Conservation (phyloP, 2,888 invertebrate species). For the Athalia rosae region DNA sequence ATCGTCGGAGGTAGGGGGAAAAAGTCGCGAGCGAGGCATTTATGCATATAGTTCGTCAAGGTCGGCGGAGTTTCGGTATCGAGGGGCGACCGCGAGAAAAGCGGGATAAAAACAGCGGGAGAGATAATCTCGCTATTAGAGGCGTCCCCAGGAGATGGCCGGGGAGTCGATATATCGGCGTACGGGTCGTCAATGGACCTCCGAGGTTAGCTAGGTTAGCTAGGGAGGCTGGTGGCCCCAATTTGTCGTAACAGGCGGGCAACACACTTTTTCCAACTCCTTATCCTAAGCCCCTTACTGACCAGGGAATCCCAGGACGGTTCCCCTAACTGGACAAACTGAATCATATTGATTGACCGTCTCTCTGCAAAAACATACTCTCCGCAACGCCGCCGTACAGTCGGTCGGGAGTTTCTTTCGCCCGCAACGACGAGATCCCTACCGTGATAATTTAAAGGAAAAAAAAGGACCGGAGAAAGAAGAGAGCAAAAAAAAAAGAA, state of each 20-base stretch:
- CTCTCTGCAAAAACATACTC: slow-evolving; percentile 53
- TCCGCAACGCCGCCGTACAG: too few relatives aligned
- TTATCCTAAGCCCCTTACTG: slow-evolving; percentile 61
- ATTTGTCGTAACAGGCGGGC: slow-evolving; percentile 71
- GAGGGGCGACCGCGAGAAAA: slow-evolving; percentile 42
- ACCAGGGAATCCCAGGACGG: slow-evolving; percentile 47
- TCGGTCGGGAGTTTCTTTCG: neutral
- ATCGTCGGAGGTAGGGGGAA: too few relatives aligned
- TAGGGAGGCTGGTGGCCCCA: slow-evolving; percentile 66
- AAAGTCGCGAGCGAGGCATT: too few relatives aligned
- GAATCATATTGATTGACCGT: slow-evolving; percentile 71
- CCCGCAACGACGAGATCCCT: slow-evolving; percentile 37
- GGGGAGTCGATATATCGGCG: slow-evolving; percentile 67
- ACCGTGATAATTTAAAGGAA: slow-evolving; percentile 28
- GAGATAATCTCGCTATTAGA: slow-evolving; percentile 73
- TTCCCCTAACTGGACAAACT: slow-evolving; percentile 65
- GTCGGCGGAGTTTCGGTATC: slow-evolving; percentile 16
- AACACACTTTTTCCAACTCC: slow-evolving; percentile 61
- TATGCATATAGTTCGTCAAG: slow-evolving; percentile 18
- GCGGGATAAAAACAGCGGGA: slow-evolving; percentile 51
- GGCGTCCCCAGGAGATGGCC: slow-evolving; percentile 69
- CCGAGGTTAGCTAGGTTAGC: slow-evolving; percentile 60
- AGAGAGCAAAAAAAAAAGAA: too few relatives aligned
- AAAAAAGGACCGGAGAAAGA: neutral
- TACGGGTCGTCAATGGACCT: slow-evolving; percentile 63